phyloP scores from a whole-genome alignment of 2,113 vertebrate genomes.

The Lota lota region DNA sequence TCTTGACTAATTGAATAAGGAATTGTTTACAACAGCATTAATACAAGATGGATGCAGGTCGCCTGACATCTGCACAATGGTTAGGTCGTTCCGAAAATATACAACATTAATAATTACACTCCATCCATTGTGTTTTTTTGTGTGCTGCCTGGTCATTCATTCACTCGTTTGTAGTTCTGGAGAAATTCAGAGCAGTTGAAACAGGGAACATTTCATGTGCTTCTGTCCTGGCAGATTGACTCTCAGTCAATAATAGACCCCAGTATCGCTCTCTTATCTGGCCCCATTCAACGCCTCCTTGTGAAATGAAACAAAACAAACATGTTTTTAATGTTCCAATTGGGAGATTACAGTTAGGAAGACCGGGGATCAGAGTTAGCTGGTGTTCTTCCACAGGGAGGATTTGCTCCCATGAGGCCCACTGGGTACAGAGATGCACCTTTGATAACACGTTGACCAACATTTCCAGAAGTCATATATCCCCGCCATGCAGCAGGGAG shows the following conservation, averaged over 20 bases:
- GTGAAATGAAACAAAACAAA: slow-evolving; percentile 33
- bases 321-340: slow-evolving; percentile 37
- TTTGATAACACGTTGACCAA: slow-evolving; percentile 67
- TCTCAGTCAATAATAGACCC: slow-evolving; percentile 25
- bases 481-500: slow-evolving; percentile 16
- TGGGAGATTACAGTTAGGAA: slow-evolving; percentile 42
- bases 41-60: not conserved
- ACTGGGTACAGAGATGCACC: slow-evolving; percentile 53
- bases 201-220: slow-evolving; percentile 9
- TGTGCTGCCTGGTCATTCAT: slow-evolving; percentile 2
- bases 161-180: not conserved
- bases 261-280: slow-evolving; percentile 47
- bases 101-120: not conserved
- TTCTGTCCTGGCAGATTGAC: slow-evolving; percentile 22
- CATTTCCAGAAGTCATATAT: slow-evolving; percentile 31
- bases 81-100: no score
- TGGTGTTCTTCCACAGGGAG: slow-evolving; percentile 55
- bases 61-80: no score
- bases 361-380: slow-evolving; percentile 47
- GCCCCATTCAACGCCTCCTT: slow-evolving; percentile 32
- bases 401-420: slow-evolving; percentile 52
- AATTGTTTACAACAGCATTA: not conserved
- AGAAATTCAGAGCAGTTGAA: not conserved
- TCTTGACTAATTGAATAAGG: not conserved
- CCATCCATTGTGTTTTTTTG: not conserved